Evolutionary conservation across 2,113 vertebrate species (phyloP).

Genomic region (Crypturellus undulatus): DNA sequence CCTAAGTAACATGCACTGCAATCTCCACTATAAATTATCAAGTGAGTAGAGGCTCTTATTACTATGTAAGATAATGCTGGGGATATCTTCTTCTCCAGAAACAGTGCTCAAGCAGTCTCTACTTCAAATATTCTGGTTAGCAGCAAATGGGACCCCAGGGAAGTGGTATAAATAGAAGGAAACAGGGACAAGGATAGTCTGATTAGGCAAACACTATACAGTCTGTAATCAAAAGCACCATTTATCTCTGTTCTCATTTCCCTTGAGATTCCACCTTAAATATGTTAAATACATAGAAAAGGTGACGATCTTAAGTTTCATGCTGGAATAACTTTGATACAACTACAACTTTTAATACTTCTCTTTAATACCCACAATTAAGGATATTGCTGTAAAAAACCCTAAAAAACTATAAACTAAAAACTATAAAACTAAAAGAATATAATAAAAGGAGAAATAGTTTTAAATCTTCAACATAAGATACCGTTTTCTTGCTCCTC

Average conservation of each 20-base stretch:
- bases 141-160: background rate
- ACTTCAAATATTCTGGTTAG: background rate
- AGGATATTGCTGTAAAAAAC: background rate
- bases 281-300: background rate
- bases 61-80: background rate
- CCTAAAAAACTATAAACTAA: no score
- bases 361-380: background rate
- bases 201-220: background rate
- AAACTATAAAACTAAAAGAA: no score
- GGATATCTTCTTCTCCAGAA: background rate
- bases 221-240: background rate
- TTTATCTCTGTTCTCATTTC: background rate
- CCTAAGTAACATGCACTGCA: background rate
- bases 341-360: background rate
- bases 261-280: background rate
- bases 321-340: background rate
- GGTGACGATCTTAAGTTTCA: background rate
- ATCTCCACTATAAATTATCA: conserved; percentile 34
- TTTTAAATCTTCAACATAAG: background rate
- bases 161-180: background rate
- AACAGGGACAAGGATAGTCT: background rate
- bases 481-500: background rate
- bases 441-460: background rate
- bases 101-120: background rate
- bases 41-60: conserved; percentile 14